Percentiles rank a stretch among this genome's conserved stretches.
phyloP scores from a whole-genome alignment of 2,113 vertebrate genomes.

The Furnarius figulus region DNA sequence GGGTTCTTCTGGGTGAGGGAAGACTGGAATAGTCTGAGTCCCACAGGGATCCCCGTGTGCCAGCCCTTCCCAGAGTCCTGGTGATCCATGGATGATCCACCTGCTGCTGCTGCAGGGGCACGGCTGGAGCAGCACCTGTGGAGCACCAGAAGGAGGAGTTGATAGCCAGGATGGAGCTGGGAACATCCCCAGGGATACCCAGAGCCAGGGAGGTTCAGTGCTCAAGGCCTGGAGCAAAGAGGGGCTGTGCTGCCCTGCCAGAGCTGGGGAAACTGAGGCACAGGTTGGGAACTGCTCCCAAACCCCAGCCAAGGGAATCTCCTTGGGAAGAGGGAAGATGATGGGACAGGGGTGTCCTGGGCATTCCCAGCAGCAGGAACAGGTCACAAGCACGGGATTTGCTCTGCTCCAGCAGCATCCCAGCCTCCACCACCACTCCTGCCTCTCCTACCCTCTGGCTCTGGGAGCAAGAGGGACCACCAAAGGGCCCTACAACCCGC shows the following conservation, averaged over 20 bases:
- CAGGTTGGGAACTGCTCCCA: fast-evolving
- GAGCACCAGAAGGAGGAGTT: neutral
- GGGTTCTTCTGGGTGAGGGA: neutral
- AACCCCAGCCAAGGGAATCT: fast-evolving
- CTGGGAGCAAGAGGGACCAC: too few species aligned
- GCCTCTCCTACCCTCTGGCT: fast-evolving
- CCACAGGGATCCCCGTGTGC: neutral
- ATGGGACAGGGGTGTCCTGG: fast-evolving
- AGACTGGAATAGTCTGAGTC: neutral
- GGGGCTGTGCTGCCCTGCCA: neutral
- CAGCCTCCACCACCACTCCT: fast-evolving
- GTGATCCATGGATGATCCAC: fast-evolving
- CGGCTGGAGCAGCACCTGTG: neutral
- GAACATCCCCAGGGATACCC: neutral
- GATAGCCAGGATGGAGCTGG: fast-evolving
- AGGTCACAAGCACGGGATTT: neutral
- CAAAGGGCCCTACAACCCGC: fast-evolving
- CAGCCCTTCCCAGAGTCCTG: neutral
- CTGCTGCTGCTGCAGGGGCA: neutral
- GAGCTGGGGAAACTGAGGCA: neutral
- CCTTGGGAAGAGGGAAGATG: neutral
- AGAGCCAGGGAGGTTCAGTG: neutral
- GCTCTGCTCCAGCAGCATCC: neutral
- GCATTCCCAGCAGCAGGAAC: neutral
- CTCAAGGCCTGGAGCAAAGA: fast-evolving